Evolutionary conservation across 1,140 invertebrate species (phyloP).

Genomic region (Sycophila sp.): DNA sequence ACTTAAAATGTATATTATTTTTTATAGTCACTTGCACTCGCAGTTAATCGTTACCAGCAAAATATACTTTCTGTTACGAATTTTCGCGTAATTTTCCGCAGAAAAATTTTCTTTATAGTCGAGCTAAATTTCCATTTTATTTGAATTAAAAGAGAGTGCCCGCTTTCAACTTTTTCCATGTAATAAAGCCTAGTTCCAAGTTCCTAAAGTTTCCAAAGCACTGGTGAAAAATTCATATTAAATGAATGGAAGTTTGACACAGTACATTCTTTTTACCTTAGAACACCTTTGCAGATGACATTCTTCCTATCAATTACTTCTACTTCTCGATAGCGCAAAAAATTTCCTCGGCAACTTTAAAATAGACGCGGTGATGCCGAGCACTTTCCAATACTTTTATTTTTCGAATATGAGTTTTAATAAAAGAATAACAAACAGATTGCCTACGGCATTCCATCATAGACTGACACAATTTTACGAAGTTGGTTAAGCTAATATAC

Average conservation of each 20-base stretch:
- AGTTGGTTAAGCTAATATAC: too few species aligned
- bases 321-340: background rate
- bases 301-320: slow-evolving; percentile 6
- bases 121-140: too few species aligned
- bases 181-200: background rate
- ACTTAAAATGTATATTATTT: too few species aligned
- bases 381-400: background rate
- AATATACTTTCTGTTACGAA: background rate
- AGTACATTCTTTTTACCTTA: too few species aligned
- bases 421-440: background rate
- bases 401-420: background rate
- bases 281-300: too few species aligned
- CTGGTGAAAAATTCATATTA: slow-evolving; percentile 7
- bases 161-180: background rate
- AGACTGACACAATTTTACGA: background rate
- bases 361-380: background rate
- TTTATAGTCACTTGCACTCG: too few species aligned
- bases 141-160: too few species aligned
- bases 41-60: too few species aligned
- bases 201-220: too few species aligned
- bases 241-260: slow-evolving; percentile 2
- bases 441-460: background rate
- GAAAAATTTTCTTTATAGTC: too few species aligned
- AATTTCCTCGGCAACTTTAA: background rate
- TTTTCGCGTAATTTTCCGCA: too few species aligned